Percentiles rank a stretch among this genome's conserved stretches.
These are phyloP conservation scores for Coccyzus lansbergi DNA, from an alignment of 2,797 vertebrate species.

Conservation along the genomic window DNA sequence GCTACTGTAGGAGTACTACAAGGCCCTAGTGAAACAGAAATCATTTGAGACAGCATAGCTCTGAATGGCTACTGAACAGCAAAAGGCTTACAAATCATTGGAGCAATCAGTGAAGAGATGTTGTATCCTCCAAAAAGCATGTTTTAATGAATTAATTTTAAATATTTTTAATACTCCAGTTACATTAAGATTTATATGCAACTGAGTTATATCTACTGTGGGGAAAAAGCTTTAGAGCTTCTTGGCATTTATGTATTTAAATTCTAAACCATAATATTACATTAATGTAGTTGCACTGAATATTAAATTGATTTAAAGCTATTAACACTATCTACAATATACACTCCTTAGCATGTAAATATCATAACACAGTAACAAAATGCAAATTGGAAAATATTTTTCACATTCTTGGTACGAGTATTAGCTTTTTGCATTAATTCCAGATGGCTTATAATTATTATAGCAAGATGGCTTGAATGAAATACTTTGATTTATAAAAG, in stretches of 20 bases:
- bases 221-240: conserved; percentile 25
- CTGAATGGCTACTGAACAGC: neutral
- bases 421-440: conserved; percentile 17
- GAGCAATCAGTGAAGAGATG: neutral
- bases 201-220: neutral
- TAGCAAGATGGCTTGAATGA: neutral
- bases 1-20: neutral
- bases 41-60: neutral
- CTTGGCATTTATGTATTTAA: conserved; percentile 14
- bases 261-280: conserved; percentile 12
- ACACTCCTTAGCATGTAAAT: neutral
- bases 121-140: neutral
- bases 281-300: neutral
- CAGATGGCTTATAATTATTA: neutral
- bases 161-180: neutral
- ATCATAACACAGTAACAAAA: neutral
- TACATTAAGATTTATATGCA: neutral
- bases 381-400: conserved; percentile 30
- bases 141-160: conserved; percentile 16
- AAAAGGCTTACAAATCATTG: neutral
- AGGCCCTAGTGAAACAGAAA: neutral
- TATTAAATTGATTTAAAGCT: conserved; percentile 48
- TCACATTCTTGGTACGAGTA: neutral
- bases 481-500: neutral
- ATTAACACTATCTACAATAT: neutral